Evolutionary conservation across 1,140 invertebrate species (phyloP), one percentile per base, ranked within the genome.

Genomic region (Lepidostoma basale): DNA sequence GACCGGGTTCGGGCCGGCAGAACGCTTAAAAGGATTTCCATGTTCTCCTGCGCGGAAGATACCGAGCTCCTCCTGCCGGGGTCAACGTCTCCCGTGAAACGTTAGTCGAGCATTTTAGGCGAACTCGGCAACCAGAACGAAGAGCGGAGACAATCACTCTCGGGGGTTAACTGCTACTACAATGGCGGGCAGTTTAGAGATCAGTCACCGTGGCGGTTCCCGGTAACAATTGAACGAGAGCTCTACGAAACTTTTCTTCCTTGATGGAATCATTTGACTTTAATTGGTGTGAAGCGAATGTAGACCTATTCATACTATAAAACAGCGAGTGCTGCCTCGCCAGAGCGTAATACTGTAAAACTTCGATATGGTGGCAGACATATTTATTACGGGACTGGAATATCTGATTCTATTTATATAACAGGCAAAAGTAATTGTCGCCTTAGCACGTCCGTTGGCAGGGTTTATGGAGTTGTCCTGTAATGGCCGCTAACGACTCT

Each of bases 21-120:
- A 12, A 36, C 56, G 52, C 23, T 60, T 60, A 26, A 60, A 60
- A 60, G 56, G 56, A 42, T 60, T 60, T 60, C 36, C 56, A 60
- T 60, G 56, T 42, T 28, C 1, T 33, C 36, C 39, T 42, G 56
- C 12, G 26, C 33, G 28, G 52, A n/a, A 54, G 12, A 40, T 26
- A 23, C 14, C 36, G 16, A 16, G 36, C 20, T 60, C 56, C 39
- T 25, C 22, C 22, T 40, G 33, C 39, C 10, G 39, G 36, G 56
- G 56, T 60, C 56, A 60, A 60, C 36, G 56, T 39, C 39, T 60
- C 25, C 22, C 12, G 36, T 9, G n/a, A 33, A 60, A 40, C 56
- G 39, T 16, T 36, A 36, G 16, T 56, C 28, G 52, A 30, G 49
- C n/a, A 56, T 56, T 56, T 56, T 36, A 56, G 52, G 52, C 16